phyloP scores from a whole-genome alignment of 1,140 invertebrate genomes.

The Rhysida immarginata region DNA sequence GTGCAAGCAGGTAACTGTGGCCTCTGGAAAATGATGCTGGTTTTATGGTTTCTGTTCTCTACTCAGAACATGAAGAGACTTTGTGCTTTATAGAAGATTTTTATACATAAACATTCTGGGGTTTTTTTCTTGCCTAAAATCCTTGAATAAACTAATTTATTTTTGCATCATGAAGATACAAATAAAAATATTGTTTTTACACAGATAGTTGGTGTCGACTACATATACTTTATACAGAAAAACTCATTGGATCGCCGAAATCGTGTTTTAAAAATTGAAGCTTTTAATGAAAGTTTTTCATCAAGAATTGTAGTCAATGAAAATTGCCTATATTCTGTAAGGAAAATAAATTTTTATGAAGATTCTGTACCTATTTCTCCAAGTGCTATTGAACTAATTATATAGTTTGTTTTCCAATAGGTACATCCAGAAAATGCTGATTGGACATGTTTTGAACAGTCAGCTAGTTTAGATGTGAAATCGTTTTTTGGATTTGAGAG shows the following conservation, averaged over 20 bases:
- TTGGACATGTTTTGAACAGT: constrained; percentile 96
- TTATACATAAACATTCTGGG: no score
- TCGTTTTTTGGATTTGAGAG: constrained; percentile 94
- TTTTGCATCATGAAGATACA: constrained; percentile 6
- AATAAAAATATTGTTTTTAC: no score
- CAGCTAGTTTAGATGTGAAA: constrained; percentile 82
- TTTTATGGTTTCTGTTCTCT: no score
- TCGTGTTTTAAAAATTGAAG: constrained; percentile 75
- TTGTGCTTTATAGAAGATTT: no score
- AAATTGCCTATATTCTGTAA: constrained; percentile 81
- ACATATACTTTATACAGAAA: constrained; percentile 82
- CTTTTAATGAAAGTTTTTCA: constrained; percentile 84
- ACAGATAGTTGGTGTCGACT: constrained; percentile 89
- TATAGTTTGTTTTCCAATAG: constrained; percentile 32
- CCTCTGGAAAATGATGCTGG: no score
- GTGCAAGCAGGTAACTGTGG: no score
- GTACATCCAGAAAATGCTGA: constrained; percentile 85
- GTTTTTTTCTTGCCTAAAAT: no score
- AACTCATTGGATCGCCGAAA: constrained; percentile 67
- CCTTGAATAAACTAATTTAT: neutral
- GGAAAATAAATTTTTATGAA: constrained; percentile 26
- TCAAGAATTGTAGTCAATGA: constrained; percentile 72
- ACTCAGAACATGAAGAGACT: no score
- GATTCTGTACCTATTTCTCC: no score
- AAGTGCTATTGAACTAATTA: no score